Percentiles rank a stretch among this genome's conserved stretches.
Conservation (phyloP, 64 coral and sea anemone species). For the Stylophora pistillata region DNA sequence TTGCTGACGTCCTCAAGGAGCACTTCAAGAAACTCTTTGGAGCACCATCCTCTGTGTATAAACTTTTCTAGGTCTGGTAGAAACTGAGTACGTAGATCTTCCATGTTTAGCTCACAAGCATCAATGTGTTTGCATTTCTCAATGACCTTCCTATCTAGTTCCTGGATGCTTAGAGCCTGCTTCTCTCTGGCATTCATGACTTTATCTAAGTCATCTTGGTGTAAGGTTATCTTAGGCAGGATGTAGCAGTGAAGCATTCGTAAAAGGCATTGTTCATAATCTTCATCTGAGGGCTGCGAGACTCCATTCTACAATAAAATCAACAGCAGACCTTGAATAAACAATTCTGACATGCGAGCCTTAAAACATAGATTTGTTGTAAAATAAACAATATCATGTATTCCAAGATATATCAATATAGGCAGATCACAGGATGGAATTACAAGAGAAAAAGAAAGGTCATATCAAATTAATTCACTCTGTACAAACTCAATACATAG, state of each 20-base stretch:
- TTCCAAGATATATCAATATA: too few relatives aligned
- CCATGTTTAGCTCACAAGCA: constrained; percentile 53
- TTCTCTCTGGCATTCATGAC: constrained; percentile 59
- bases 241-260: constrained; percentile 97
- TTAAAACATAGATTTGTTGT: too few relatives aligned
- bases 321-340: background rate
- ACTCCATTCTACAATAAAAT: background rate
- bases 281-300: constrained; percentile 53
- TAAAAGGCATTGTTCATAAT: constrained; percentile 68
- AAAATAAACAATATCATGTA: too few relatives aligned
- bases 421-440: too few relatives aligned
- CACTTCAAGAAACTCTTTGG: constrained; percentile 62
- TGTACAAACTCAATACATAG: too few relatives aligned
- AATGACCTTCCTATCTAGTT: constrained; percentile 58
- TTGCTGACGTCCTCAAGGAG: constrained; percentile 67
- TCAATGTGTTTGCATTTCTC: constrained; percentile 64
- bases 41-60: constrained; percentile 44
- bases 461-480: too few relatives aligned
- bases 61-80: constrained; percentile 65
- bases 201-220: constrained; percentile 69
- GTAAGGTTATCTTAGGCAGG: constrained; percentile 80
- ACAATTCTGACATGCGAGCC: background rate
- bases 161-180: constrained; percentile 60
- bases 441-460: too few relatives aligned
- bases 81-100: constrained; percentile 60